phyloP scores from a whole-genome alignment of 1,140 invertebrate species.

The Gryllus bimaculatus region DNA sequence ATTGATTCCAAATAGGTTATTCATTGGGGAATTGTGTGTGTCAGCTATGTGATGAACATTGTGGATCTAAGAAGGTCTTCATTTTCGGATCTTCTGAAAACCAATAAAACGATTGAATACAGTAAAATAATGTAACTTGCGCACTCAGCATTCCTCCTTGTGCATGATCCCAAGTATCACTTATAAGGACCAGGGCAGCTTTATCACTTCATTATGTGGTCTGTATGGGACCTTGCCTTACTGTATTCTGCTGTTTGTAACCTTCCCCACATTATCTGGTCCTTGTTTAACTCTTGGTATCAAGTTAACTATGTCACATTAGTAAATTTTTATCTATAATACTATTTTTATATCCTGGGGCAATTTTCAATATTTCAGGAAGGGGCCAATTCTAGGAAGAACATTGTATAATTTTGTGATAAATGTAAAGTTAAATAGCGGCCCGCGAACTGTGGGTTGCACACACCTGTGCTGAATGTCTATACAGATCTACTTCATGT shows the following conservation, averaged over 20 bases:
- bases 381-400: not conserved
- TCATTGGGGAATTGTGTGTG: not conserved
- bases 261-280: not conserved
- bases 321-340: not conserved
- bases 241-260: not conserved
- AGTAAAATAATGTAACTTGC: not conserved
- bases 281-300: not conserved
- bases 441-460: not conserved
- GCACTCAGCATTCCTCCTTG: not conserved
- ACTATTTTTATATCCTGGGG: not conserved
- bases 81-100: not conserved
- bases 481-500: not conserved
- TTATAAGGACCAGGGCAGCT: not conserved
- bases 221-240: too few relatives aligned
- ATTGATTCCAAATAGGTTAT: not conserved
- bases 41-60: not conserved
- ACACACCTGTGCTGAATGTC: not conserved
- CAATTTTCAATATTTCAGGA: not conserved
- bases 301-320: not conserved
- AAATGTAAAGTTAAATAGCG: not conserved
- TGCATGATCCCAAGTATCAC: not conserved
- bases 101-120: not conserved
- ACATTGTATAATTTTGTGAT: not conserved
- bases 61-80: not conserved
- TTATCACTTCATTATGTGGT: not conserved